phyloP scores from a whole-genome alignment of 2,797 vertebrate species.

The Podargus strigoides region DNA sequence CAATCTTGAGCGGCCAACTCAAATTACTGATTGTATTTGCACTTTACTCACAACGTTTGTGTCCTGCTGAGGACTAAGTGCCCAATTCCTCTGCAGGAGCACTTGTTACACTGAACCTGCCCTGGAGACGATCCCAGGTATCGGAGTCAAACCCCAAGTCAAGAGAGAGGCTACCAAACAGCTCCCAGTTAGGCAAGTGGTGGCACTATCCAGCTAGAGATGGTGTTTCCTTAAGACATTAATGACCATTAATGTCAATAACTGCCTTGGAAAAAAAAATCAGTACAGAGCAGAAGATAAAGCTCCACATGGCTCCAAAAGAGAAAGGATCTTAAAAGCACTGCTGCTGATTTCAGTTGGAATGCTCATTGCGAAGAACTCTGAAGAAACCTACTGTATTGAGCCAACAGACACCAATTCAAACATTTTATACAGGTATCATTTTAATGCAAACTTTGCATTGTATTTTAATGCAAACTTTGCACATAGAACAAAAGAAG shows the following conservation, averaged over 20 bases:
- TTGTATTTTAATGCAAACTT: not conserved
- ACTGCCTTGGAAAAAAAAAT: not conserved
- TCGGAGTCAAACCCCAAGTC: not conserved
- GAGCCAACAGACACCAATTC: not conserved
- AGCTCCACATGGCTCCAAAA: not conserved
- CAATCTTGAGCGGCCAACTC: not conserved
- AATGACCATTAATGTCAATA: not conserved
- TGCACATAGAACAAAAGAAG: not conserved
- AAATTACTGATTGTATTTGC: not conserved
- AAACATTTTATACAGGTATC: not conserved
- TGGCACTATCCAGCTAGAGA: not conserved
- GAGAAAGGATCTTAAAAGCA: not conserved
- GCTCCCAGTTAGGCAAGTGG: not conserved
- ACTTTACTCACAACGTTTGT: not conserved
- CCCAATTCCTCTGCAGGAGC: not conserved
- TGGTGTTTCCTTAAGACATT: not conserved
- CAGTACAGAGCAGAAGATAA: not conserved
- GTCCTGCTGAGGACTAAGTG: not conserved
- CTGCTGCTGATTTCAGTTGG: not conserved
- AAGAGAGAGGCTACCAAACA: not conserved
- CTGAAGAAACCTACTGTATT: not conserved
- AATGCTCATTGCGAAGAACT: not conserved
- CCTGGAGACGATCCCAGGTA: not conserved
- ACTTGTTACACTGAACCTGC: not conserved
- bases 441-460: not conserved